Conservation (phyloP, 2,113 vertebrate species). For the Indicator indicator region DNA sequence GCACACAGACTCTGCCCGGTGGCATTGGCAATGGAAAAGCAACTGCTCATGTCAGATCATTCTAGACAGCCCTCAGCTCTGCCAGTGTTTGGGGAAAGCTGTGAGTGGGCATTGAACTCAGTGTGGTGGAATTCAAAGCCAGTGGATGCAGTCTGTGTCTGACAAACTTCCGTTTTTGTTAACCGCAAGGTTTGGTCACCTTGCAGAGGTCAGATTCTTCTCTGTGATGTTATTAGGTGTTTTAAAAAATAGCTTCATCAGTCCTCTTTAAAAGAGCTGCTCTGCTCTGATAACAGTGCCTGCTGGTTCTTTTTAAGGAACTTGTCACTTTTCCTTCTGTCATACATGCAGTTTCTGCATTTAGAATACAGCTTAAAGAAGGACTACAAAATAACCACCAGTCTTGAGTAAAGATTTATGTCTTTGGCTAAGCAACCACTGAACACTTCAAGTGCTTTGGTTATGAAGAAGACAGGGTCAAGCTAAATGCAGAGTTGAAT, state of each 20-base stretch:
- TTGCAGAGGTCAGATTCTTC: conserved; percentile 31
- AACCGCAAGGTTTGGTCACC: not conserved
- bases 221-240: conserved; percentile 42
- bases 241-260: conserved; percentile 54
- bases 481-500: not conserved
- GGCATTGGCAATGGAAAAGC: not conserved
- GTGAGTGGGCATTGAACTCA: not conserved
- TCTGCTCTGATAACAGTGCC: conserved; percentile 30
- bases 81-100: not conserved
- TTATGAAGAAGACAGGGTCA: not conserved
- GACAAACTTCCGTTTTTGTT: conserved; percentile 46
- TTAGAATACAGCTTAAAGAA: conserved; percentile 11
- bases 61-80: accelerated
- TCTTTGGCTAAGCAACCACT: not conserved
- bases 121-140: not conserved
- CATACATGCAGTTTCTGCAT: conserved; percentile 9
- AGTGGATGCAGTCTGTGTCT: not conserved
- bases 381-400: not conserved
- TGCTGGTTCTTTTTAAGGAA: conserved; percentile 37
- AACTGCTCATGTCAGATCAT: accelerated
- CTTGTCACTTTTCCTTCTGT: conserved; percentile 36
- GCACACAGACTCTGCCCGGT: not conserved
- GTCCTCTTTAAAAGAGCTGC: conserved; percentile 24
- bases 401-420: not conserved
- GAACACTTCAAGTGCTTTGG: not conserved